These are phyloP conservation scores for Rapana venosa DNA, from an alignment of 2,888 invertebrate genomes.

Conservation along the genomic window DNA sequence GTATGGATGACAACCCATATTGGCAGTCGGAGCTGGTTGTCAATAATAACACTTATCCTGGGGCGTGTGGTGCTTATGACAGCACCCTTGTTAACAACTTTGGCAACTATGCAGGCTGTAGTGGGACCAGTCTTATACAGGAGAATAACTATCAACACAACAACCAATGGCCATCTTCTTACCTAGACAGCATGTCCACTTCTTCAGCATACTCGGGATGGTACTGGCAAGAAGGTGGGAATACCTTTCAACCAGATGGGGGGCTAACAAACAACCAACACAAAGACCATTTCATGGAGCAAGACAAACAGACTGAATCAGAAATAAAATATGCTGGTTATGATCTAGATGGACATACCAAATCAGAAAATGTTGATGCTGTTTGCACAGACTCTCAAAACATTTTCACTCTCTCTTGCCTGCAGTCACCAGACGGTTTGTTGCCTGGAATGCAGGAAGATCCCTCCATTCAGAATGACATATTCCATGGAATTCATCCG, in stretches of 20 bases:
- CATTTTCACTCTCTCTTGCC: not conserved
- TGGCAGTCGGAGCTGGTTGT: not conserved
- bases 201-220: not conserved
- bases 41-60: not conserved
- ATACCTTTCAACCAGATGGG: not conserved
- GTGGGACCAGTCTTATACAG: not conserved
- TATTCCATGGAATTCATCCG: not conserved
- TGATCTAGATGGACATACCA: not conserved
- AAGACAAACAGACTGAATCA: not conserved
- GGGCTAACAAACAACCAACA: not conserved
- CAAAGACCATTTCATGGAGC: not conserved
- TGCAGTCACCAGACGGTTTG: not conserved
- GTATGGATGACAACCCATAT: not conserved
- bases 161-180: not conserved
- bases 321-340: not conserved
- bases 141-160: not conserved
- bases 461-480: not conserved
- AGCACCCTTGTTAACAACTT: not conserved
- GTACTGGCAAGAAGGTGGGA: not conserved
- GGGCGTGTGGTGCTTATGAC: not conserved
- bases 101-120: not conserved
- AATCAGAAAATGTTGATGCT: not conserved
- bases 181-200: not conserved
- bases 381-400: not conserved
- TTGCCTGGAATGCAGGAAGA: not conserved